These are phyloP conservation scores for Cosmopolites sordidus DNA, from an alignment of 2,888 invertebrate species.

Conservation along the genomic window DNA sequence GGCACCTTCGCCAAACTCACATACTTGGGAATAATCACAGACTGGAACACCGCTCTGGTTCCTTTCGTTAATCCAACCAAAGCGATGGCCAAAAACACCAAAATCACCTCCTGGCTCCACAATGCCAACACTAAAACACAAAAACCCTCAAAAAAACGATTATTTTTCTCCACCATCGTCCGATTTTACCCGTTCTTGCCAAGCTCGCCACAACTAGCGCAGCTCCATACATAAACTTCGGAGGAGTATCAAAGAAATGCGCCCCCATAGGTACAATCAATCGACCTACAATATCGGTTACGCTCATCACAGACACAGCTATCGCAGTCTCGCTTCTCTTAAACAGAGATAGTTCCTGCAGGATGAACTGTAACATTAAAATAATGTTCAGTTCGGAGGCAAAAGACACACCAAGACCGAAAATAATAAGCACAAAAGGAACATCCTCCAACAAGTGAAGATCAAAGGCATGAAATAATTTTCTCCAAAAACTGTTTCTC, in stretches of 20 bases:
- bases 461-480: slow-evolving; percentile 39
- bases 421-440: slow-evolving; percentile 38
- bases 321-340: slow-evolving; percentile 41
- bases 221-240: slow-evolving; percentile 44
- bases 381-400: slow-evolving; percentile 51
- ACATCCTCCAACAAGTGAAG: slow-evolving; percentile 41
- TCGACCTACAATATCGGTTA: slow-evolving; percentile 46
- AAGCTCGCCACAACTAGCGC: slow-evolving; percentile 44
- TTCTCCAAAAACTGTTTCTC: slow-evolving; percentile 29
- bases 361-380: slow-evolving; percentile 49
- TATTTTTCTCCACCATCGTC: no score
- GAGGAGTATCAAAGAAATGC: slow-evolving; percentile 38
- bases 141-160: not conserved
- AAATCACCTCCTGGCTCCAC: slow-evolving; percentile 27
- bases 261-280: slow-evolving; percentile 44
- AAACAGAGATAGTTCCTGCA: slow-evolving; percentile 44
- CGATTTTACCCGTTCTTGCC: slow-evolving; percentile 43
- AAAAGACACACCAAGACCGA: slow-evolving; percentile 49
- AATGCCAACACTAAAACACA: slow-evolving; percentile 37
- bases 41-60: slow-evolving; percentile 46
- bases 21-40: slow-evolving; percentile 44
- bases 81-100: slow-evolving; percentile 35
- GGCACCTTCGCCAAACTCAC: slow-evolving; percentile 44
- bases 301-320: slow-evolving; percentile 45
- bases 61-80: slow-evolving; percentile 46